Percentiles rank a stretch among this genome's conserved stretches.
These are phyloP conservation scores for Globicephala melas DNA, from an alignment of 2,113 vertebrate genomes.

Conservation along the genomic window DNA sequence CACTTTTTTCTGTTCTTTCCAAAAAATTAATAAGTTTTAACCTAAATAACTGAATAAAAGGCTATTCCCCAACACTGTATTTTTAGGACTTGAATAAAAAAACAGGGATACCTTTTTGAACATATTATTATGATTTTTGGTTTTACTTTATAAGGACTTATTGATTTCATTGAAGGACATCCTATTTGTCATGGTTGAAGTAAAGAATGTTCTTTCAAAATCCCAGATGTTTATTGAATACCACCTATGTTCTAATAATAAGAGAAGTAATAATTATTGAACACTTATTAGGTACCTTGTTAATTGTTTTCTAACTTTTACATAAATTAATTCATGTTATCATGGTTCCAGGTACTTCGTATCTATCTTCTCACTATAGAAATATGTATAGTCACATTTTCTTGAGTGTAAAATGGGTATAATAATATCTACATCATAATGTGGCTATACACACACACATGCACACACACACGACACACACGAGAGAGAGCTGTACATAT, in stretches of 20 bases:
- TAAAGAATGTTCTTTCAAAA: neutral
- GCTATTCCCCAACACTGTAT: neutral
- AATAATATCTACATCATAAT: neutral
- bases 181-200: neutral
- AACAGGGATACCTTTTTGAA: neutral
- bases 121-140: neutral
- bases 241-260: neutral
- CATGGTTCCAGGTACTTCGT: neutral
- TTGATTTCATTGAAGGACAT: neutral
- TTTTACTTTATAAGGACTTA: neutral
- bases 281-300: neutral
- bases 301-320: neutral
- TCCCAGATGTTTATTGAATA: neutral
- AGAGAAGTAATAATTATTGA: neutral
- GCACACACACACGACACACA: too few relatives aligned
- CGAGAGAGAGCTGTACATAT: neutral
- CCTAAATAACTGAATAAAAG: neutral
- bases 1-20: neutral
- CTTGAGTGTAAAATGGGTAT: neutral
- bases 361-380: neutral
- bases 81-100: constrained; percentile 25
- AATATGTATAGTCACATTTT: neutral
- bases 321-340: neutral
- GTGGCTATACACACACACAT: neutral
- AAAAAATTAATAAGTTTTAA: neutral